phyloP scores from a whole-genome alignment of 1,140 invertebrate genomes.

The Drosophila ironensis region DNA sequence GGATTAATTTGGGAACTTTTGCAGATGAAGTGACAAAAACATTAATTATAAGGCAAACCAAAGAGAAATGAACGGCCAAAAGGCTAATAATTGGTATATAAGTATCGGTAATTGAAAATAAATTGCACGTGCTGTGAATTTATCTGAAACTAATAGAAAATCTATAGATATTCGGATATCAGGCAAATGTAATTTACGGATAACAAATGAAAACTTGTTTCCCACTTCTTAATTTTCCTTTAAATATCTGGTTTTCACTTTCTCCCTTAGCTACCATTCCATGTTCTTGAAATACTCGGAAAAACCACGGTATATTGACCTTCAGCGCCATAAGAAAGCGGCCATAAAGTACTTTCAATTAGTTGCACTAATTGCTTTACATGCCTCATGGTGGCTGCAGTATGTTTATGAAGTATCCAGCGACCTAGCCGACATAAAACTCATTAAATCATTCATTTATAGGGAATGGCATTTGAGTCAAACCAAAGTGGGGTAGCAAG shows the following conservation, averaged over 20 bases:
- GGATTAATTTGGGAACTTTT: neutral
- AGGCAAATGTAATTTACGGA: too few species aligned
- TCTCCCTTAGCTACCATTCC: too few species aligned
- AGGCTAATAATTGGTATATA: too few species aligned
- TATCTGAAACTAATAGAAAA: too few species aligned
- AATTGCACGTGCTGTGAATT: too few species aligned
- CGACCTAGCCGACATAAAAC: neutral
- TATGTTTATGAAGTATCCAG: neutral
- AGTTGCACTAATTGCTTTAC: conserved; percentile 15
- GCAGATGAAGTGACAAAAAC: neutral
- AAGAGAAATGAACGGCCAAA: too few species aligned
- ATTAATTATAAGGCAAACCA: neutral
- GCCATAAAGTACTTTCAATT: conserved; percentile 35
- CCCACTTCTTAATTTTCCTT: too few species aligned
- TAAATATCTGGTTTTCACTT: too few species aligned
- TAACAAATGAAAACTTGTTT: too few species aligned
- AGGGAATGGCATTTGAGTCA: neutral
- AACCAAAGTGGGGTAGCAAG: neutral
- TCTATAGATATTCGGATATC: too few species aligned
- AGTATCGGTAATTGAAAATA: too few species aligned
- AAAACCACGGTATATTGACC: neutral
- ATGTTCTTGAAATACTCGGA: neutral
- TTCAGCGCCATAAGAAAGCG: neutral
- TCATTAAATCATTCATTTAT: conserved; percentile 20
- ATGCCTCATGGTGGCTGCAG: neutral